A percentile compares a stretch with the other conserved stretches of the same genome.
phyloP scores from a whole-genome alignment of 2,797 vertebrate genomes.

The Apogon hyalosoma region DNA sequence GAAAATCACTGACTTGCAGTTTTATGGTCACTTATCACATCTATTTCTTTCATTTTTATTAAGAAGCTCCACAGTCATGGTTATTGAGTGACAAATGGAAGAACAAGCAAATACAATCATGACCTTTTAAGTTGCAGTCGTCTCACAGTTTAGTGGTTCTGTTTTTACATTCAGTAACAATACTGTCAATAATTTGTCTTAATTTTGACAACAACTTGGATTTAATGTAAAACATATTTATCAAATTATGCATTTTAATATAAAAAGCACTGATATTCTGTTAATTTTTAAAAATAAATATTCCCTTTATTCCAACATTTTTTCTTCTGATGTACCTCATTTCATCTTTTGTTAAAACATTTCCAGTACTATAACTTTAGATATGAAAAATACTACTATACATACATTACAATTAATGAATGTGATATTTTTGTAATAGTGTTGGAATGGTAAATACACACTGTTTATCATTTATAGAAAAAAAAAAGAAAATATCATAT shows the following conservation, averaged over 20 bases:
- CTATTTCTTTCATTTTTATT: slow-evolving; percentile 13
- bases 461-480: slow-evolving; percentile 9
- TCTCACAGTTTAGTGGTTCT: neutral
- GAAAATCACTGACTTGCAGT: slow-evolving; percentile 1
- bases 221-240: neutral
- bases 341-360: too few relatives aligned
- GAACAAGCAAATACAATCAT: neutral
- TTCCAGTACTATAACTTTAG: too few relatives aligned
- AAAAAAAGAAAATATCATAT: slow-evolving; percentile 17
- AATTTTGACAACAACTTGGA: neutral
- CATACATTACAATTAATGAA: too few relatives aligned
- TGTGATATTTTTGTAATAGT: too few relatives aligned
- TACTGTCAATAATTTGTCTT: slow-evolving; percentile 17
- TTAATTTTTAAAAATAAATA: neutral
- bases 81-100: neutral
- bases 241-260: neutral
- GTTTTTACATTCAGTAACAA: neutral
- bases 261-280: neutral
- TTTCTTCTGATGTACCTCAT: too few relatives aligned
- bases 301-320: too few relatives aligned
- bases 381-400: too few relatives aligned
- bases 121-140: neutral
- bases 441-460: slow-evolving; percentile 11
- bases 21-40: slow-evolving; percentile 2
- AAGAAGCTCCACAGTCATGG: neutral